These are phyloP conservation scores for Edolisoma coerulescens DNA, from an alignment of 2,113 vertebrate species.

Conservation along the genomic window DNA sequence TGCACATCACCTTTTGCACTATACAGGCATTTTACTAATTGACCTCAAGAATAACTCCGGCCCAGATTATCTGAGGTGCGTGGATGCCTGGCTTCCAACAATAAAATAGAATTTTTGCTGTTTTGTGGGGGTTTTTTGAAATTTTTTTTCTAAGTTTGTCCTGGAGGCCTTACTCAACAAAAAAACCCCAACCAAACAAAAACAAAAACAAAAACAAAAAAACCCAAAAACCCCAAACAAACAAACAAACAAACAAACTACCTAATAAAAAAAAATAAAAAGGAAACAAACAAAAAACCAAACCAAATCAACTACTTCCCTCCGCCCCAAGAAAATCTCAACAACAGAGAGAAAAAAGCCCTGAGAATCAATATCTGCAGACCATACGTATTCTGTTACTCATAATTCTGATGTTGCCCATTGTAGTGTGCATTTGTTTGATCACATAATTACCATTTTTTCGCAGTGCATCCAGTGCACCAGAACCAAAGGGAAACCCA, in stretches of 20 bases:
- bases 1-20: neutral
- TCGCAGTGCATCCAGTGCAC: neutral
- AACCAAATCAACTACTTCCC: neutral
- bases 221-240: no score
- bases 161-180: neutral
- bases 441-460: neutral
- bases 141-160: neutral
- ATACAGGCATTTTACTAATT: neutral
- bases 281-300: no score
- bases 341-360: neutral
- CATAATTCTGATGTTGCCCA: neutral
- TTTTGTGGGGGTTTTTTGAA: accelerated
- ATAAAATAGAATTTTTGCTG: neutral
- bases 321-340: accelerated
- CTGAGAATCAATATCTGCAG: neutral
- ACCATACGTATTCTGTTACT: neutral
- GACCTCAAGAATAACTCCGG: neutral
- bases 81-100: neutral
- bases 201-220: no score
- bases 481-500: neutral
- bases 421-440: neutral
- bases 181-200: neutral
- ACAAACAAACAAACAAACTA: no score
- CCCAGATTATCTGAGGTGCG: neutral
- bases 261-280: no score